phyloP scores from a whole-genome alignment of 2,888 invertebrate genomes.

The Cremastinae sp. region DNA sequence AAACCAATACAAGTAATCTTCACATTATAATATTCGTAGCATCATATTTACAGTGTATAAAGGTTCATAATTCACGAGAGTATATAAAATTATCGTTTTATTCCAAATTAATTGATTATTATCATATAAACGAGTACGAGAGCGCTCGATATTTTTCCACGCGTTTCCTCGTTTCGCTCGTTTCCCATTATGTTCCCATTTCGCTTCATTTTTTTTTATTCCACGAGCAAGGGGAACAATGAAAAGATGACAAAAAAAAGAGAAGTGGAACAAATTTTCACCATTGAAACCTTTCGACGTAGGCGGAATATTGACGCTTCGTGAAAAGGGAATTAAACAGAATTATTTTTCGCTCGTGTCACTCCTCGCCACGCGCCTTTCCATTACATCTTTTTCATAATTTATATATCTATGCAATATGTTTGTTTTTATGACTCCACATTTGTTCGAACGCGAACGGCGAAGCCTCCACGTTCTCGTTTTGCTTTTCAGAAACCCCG shows the following conservation, averaged over 20 bases:
- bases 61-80: constrained; percentile 68
- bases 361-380: constrained; percentile 21
- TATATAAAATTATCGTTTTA: constrained; percentile 69
- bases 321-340: constrained; percentile 3
- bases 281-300: constrained; percentile 24
- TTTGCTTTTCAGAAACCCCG: constrained; percentile 13
- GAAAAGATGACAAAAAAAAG: background rate
- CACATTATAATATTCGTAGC: constrained; percentile 63
- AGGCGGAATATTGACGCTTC: constrained; percentile 28
- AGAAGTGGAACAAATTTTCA: constrained; percentile 13
- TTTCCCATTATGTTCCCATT: constrained; percentile 3
- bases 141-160: constrained; percentile 52
- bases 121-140: constrained; percentile 57
- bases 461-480: constrained; percentile 19
- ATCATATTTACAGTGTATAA: constrained; percentile 67
- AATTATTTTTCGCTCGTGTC: too few relatives aligned
- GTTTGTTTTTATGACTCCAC: constrained; percentile 7
- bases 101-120: constrained; percentile 58
- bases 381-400: constrained; percentile 29
- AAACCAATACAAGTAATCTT: constrained; percentile 67
- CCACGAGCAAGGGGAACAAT: constrained; percentile 13
- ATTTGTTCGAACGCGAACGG: constrained; percentile 37
- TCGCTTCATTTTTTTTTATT: constrained; percentile 3
- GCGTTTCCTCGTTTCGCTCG: constrained; percentile 13
- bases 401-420: background rate